Evolutionary conservation across 1,140 invertebrate species (phyloP), one percentile per base, ranked within the genome.

Genomic region (Drosophila sturtevanti): DNA sequence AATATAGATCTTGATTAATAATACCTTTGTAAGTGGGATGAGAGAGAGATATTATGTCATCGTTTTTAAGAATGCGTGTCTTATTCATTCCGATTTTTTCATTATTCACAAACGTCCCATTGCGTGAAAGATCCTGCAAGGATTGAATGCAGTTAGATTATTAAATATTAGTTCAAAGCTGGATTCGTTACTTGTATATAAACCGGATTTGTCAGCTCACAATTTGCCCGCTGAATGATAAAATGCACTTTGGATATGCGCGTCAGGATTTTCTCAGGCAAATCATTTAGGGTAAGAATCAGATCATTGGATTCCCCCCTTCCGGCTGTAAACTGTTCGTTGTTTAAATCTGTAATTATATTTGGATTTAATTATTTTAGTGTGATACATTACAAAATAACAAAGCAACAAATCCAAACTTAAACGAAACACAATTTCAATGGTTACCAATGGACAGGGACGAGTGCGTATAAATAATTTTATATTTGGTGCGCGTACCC

Each of bases 31-130:
- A 92, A 35, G 91, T 68, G 6, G 92, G 86, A 81, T 93, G 92
- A 16, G 93, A 93, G 21, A 95, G 70, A 11, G 94, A 92, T 68
- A 95, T 95, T 41, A 93, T 89, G 89, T 95, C 94, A 77, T 95
- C 94, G 72, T 94, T 93, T 82, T 94, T 93, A 34, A 95, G 67
- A 22, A 95, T 93, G 52, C 92, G 71, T 66, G 90, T 93, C 14
- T 93, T 93, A 56, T 94, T 94, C 89, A 94, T 95, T 12, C 95
- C 95, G 77, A 96, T 92, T 82, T 92, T 92, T 65, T 92, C 76
- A 31, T 93, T 92, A 90, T 96, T 95, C 12, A 96, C 90, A 93
- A 93, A 96, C 1, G 96, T 96, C 0, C 96, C 96, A 93, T 97
- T 97, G 44, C 94, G 94, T 18, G 95, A 96, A 10, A 93, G 79